Evolutionary conservation across 2,888 invertebrate species (phyloP).

Genomic region (Agriopis marginaria): DNA sequence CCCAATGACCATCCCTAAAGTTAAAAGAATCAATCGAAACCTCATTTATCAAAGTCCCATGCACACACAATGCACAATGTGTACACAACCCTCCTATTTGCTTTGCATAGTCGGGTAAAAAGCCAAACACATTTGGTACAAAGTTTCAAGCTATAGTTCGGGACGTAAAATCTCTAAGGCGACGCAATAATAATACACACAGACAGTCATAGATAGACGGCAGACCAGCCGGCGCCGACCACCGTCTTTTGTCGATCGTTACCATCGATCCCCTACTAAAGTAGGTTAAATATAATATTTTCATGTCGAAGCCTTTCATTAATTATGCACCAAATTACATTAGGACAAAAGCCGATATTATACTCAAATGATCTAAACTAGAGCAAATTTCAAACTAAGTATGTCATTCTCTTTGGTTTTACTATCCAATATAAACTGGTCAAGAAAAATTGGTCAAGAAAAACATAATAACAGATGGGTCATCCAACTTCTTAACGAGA

Average conservation of each 20-base stretch:
- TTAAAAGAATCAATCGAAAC: no score
- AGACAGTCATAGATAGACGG: slow-evolving; percentile 53
- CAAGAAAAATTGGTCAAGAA: slow-evolving; percentile 13
- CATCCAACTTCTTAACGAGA: slow-evolving; percentile 30
- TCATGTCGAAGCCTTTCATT: neutral
- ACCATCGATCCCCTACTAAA: slow-evolving; percentile 11
- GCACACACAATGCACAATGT: no score
- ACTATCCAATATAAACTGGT: slow-evolving; percentile 3
- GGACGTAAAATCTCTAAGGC: slow-evolving; percentile 20
- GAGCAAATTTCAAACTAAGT: neutral
- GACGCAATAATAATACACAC: slow-evolving; percentile 46
- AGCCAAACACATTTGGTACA: slow-evolving; percentile 24
- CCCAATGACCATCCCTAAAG: no score
- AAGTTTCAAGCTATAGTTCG: slow-evolving; percentile 46
- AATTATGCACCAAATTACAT: neutral
- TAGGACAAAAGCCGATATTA: neutral
- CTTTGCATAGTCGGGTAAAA: neutral
- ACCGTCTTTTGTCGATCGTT: slow-evolving; percentile 27
- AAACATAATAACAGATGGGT: slow-evolving; percentile 26
- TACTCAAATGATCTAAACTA: neutral
- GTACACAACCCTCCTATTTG: no score
- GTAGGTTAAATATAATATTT: neutral
- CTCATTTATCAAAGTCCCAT: no score
- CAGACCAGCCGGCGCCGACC: slow-evolving; percentile 72
- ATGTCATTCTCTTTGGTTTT: no score